These are phyloP conservation scores for Paramormyrops hopkinsi DNA, from an alignment of 2,797 vertebrate genomes.

Conservation along the genomic window DNA sequence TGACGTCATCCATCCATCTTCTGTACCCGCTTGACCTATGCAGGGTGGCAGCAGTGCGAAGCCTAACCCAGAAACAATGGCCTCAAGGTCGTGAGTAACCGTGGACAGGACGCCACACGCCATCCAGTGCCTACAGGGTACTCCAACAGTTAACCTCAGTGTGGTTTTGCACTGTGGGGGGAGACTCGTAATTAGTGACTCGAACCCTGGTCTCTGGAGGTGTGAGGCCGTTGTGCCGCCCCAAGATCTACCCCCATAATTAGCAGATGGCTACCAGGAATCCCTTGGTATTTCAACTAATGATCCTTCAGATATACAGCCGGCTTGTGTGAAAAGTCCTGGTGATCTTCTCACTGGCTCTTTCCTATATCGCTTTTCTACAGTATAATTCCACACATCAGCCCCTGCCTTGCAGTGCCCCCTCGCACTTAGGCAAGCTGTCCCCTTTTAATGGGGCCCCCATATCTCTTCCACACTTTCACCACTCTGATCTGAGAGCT, in stretches of 20 bases:
- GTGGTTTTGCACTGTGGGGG: background rate
- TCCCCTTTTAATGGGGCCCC: background rate
- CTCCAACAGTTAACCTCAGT: background rate
- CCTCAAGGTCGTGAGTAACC: background rate
- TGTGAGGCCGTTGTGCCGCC: background rate
- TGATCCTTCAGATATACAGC: background rate
- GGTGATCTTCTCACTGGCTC: background rate
- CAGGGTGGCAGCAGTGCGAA: background rate
- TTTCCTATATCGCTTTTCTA: background rate
- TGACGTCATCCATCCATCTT: background rate
- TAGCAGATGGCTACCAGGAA: background rate
- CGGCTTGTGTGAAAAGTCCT: background rate
- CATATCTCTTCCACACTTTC: background rate
- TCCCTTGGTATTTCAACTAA: background rate
- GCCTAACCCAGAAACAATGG: background rate
- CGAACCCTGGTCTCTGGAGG: background rate
- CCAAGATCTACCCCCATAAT: background rate
- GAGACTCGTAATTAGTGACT: background rate
- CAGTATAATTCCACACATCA: background rate
- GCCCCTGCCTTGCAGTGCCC: background rate
- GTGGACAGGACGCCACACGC: background rate
- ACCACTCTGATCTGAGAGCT: background rate
- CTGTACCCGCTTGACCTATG: background rate
- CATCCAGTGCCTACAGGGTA: background rate
- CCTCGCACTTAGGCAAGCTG: background rate